phyloP scores from a whole-genome alignment of 2,113 vertebrate genomes.

The Panurus biarmicus region DNA sequence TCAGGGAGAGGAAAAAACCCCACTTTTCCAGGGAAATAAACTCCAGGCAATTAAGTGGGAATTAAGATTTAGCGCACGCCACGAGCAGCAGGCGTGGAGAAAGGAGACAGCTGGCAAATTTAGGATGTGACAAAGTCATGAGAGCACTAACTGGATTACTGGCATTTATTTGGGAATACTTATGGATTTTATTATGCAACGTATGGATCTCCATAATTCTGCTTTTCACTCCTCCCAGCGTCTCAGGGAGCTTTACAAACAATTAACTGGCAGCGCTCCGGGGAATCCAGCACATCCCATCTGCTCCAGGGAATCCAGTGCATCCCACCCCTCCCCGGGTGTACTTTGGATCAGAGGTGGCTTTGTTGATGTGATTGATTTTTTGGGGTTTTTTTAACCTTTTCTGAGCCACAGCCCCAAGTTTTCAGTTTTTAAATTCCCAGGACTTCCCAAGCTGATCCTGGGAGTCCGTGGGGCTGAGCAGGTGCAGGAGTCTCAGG shows the following conservation, averaged over 20 bases:
- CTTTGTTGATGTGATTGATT: neutral
- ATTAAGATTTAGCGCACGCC: neutral
- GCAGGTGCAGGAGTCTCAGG: neutral
- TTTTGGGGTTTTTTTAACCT: too few relatives aligned
- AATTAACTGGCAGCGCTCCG: neutral
- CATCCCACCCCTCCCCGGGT: neutral
- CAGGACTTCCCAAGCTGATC: neutral
- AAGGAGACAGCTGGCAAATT: conserved; percentile 43
- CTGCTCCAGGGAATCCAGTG: neutral
- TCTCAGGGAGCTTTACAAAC: conserved; percentile 3
- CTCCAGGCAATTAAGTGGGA: conserved; percentile 17
- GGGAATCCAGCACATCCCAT: neutral
- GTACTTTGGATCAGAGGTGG: neutral
- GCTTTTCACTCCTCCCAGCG: neutral
- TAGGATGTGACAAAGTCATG: conserved; percentile 6
- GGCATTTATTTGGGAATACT: conserved; percentile 41
- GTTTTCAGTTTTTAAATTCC: neutral
- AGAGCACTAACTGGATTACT: conserved; percentile 34
- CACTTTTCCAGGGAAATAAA: conserved; percentile 4
- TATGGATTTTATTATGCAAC: conserved; percentile 23
- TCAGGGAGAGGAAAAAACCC: neutral
- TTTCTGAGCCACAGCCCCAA: neutral
- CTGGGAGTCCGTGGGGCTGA: fast-evolving
- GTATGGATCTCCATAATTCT: conserved; percentile 31
- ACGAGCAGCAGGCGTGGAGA: neutral